These are phyloP conservation scores for Ptychodera flava DNA, from an alignment of 35 echinoderm and acorn worm species.

Conservation along the genomic window DNA sequence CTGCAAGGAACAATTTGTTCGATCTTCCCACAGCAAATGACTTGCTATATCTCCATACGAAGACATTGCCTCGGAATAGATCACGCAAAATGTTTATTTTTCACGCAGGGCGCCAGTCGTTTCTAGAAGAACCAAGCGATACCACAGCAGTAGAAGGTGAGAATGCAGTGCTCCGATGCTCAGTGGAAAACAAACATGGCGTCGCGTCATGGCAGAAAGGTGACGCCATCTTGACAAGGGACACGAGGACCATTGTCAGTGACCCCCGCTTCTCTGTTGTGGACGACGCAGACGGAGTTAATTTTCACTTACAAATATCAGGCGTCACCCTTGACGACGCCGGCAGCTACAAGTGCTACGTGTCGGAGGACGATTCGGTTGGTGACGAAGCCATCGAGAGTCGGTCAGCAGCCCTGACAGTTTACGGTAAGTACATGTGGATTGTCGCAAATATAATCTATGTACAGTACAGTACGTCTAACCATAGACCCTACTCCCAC, in stretches of 20 bases:
- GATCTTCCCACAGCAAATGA: no score
- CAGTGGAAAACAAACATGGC: constrained; percentile 58
- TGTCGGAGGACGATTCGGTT: constrained; percentile 26
- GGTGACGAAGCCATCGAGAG: constrained; percentile 26
- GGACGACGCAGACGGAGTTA: constrained; percentile 19
- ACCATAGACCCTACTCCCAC: no score
- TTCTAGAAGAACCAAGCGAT: constrained; percentile 40
- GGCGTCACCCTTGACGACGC: constrained; percentile 33
- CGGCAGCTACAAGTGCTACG: constrained; percentile 51
- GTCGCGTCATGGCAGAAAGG: constrained; percentile 58
- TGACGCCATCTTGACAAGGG: constrained; percentile 25
- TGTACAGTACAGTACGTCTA: no score
- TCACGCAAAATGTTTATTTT: no score
- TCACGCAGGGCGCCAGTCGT: constrained; percentile 39
- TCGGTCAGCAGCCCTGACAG: neutral
- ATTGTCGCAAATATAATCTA: no score
- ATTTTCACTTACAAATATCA: constrained; percentile 56
- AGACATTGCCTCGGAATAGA: no score
- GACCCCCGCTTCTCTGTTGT: constrained; percentile 28
- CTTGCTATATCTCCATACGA: no score
- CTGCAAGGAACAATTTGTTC: no score
- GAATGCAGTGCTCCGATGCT: constrained; percentile 41
- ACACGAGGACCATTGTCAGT: neutral
- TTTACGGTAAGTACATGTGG: neutral
- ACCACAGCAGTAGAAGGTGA: constrained; percentile 35